phyloP scores from a whole-genome alignment of 2,113 vertebrate species.

The Nanorana parkeri region DNA sequence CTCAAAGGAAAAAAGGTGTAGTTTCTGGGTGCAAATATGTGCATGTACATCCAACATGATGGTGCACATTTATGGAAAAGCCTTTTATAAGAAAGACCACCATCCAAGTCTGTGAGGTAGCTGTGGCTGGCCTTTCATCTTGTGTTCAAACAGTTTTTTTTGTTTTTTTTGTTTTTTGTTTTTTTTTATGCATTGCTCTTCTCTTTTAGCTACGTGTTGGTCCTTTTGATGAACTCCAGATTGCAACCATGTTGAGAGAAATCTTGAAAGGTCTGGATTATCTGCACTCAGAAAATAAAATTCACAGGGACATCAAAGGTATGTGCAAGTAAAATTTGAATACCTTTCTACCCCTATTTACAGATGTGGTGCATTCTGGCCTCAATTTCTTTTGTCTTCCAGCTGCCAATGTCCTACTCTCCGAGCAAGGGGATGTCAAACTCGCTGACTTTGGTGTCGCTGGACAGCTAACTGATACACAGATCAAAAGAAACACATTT shows the following conservation, averaged over 20 bases:
- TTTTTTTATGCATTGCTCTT: neutral
- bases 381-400: conserved; percentile 45
- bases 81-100: too few species aligned
- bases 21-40: too few species aligned
- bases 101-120: too few species aligned
- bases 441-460: conserved; percentile 94
- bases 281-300: conserved; percentile 91
- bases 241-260: conserved; percentile 90
- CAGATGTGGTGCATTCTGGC: neutral
- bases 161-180: neutral
- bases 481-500: conserved; percentile 93
- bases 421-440: conserved; percentile 91
- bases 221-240: conserved; percentile 89
- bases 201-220: conserved; percentile 80
- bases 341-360: neutral
- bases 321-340: conserved; percentile 28
- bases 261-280: conserved; percentile 91
- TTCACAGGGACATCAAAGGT: conserved; percentile 93
- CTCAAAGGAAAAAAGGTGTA: too few species aligned
- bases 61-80: too few species aligned
- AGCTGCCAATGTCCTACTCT: conserved; percentile 91
- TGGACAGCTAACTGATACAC: conserved; percentile 90
- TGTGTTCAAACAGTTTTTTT: too few species aligned
- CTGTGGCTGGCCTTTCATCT: too few species aligned
- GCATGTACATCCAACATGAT: too few species aligned